Evolutionary conservation across 2,797 vertebrate genomes (phyloP).

Genomic region (Hydrophis major): DNA sequence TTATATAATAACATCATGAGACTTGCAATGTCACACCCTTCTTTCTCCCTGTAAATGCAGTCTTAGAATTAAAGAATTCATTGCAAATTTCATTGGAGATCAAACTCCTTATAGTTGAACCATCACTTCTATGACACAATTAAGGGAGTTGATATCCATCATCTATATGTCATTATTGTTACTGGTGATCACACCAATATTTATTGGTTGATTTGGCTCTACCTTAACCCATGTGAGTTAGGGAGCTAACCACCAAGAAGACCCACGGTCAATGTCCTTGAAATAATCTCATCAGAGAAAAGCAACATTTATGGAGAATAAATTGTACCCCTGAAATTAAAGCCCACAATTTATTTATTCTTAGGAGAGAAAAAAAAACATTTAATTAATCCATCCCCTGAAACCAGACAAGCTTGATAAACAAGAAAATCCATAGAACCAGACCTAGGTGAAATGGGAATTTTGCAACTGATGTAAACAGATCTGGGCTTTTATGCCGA

Average conservation of each 20-base stretch:
- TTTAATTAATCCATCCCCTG: not conserved
- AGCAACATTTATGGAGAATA: not conserved
- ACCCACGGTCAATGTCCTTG: not conserved
- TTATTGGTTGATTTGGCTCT: not conserved
- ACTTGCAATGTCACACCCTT: not conserved
- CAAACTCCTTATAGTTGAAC: not conserved
- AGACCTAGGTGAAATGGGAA: not conserved
- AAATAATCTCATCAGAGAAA: not conserved
- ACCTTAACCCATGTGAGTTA: not conserved
- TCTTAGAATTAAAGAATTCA: not conserved
- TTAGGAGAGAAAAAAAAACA: not conserved
- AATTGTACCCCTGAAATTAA: not conserved
- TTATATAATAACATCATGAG: not conserved
- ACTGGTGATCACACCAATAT: not conserved
- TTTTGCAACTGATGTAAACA: not conserved
- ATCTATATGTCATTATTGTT: not conserved
- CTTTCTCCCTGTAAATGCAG: not conserved
- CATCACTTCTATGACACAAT: not conserved
- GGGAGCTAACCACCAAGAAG: not conserved
- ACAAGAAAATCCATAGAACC: not conserved
- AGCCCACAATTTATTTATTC: not conserved
- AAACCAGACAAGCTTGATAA: not conserved
- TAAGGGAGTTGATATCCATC: not conserved
- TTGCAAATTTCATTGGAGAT: not conserved
- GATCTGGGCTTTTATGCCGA: not conserved